phyloP scores from a whole-genome alignment of 2,113 vertebrate species.

The Eudyptes chrysolophus region DNA sequence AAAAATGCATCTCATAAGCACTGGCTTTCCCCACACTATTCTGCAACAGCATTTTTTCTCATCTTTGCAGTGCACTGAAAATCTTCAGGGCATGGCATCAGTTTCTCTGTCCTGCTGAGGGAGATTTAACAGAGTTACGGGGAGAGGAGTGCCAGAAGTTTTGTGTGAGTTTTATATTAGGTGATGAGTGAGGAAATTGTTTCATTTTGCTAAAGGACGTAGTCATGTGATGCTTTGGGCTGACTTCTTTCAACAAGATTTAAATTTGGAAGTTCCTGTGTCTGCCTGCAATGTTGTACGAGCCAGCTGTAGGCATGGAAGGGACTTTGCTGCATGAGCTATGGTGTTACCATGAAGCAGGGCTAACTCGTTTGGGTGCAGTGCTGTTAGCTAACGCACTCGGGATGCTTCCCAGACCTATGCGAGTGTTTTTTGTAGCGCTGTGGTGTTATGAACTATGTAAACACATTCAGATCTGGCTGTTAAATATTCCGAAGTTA shows the following conservation, averaged over 20 bases:
- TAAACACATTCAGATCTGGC: background rate
- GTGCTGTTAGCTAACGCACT: background rate
- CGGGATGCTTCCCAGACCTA: background rate
- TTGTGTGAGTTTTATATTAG: background rate
- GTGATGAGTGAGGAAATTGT: background rate
- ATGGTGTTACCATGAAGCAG: background rate
- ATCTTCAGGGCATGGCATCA: background rate
- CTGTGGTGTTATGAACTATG: background rate
- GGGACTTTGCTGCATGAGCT: background rate
- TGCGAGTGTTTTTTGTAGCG: accelerated
- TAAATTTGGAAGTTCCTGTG: background rate
- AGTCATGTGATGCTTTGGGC: background rate
- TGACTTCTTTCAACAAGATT: accelerated
- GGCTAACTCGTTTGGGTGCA: accelerated
- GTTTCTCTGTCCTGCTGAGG: background rate
- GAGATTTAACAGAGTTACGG: accelerated
- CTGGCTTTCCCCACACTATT: background rate
- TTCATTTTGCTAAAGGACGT: accelerated
- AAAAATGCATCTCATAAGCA: background rate
- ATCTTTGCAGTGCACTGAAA: background rate
- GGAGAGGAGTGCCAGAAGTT: background rate
- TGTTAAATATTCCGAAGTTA: background rate
- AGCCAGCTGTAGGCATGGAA: background rate
- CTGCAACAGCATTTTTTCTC: background rate
- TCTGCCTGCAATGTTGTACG: background rate